These are phyloP conservation scores for Oryzias sinensis DNA, from an alignment of 2,797 vertebrate genomes.

Conservation along the genomic window DNA sequence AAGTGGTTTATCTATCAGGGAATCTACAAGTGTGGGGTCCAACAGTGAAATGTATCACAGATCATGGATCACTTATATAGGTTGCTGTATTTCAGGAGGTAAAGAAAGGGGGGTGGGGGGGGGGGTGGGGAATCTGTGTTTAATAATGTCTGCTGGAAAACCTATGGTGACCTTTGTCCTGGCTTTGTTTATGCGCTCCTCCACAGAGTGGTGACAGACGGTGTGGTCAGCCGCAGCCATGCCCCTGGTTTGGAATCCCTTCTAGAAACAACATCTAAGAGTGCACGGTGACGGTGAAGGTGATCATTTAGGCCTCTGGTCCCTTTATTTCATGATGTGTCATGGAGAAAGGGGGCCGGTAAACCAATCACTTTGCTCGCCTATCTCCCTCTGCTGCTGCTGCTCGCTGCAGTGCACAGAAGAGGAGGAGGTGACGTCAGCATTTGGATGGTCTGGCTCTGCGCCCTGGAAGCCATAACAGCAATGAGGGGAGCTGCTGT, in stretches of 20 bases:
- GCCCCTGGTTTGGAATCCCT: constrained; percentile 73
- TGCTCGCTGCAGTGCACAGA: constrained; percentile 61
- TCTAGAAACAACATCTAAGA: constrained; percentile 78
- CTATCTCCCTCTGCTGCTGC: constrained; percentile 39
- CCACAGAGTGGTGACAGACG: constrained; percentile 72
- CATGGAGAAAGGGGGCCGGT: constrained; percentile 71
- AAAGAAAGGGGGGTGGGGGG: no score
- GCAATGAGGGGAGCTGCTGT: constrained; percentile 68
- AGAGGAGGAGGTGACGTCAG: constrained; percentile 80
- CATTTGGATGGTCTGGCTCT: constrained; percentile 73
- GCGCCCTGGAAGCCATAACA: constrained; percentile 74
- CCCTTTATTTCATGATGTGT: constrained; percentile 83
- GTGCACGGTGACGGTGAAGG: constrained; percentile 80
- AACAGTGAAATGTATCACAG: no score
- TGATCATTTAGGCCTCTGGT: constrained; percentile 78
- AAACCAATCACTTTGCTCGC: constrained; percentile 79
- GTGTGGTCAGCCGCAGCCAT: constrained; percentile 73
- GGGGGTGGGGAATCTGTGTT: constrained; percentile 26
- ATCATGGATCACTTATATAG: no score
- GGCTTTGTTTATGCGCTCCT: constrained; percentile 79
- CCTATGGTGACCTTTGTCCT: constrained; percentile 75
- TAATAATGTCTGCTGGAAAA: constrained; percentile 53
- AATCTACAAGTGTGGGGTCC: constrained; percentile 2
- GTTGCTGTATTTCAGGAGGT: constrained; percentile 20
- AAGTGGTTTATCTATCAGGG: constrained; percentile 1